phyloP scores from a whole-genome alignment of 2,888 invertebrate species.

The Odiellus spinosus region DNA sequence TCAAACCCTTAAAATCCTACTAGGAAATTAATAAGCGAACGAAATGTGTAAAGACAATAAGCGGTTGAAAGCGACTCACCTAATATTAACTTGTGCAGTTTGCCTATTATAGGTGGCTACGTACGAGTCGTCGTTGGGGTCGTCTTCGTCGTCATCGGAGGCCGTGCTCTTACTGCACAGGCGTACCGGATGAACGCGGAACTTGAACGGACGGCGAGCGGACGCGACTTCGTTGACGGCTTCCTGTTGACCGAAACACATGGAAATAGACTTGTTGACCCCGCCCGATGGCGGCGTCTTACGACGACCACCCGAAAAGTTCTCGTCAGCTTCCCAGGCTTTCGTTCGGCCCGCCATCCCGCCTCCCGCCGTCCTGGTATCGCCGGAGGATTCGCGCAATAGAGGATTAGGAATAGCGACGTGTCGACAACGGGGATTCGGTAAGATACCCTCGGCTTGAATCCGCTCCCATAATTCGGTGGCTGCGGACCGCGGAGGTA shows the following conservation, averaged over 20 bases:
- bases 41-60: no score
- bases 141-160: slow-evolving; percentile 18
- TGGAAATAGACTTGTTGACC: slow-evolving; percentile 16
- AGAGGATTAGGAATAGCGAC: slow-evolving; percentile 15
- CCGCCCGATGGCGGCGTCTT: not conserved
- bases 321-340: no score
- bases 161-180: slow-evolving; percentile 17
- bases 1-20: no score
- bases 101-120: slow-evolving; percentile 11
- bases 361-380: not conserved
- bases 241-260: slow-evolving; percentile 17
- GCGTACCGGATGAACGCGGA: slow-evolving; percentile 17
- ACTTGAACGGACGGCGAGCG: slow-evolving; percentile 10
- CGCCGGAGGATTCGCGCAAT: not conserved
- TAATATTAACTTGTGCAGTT: slow-evolving; percentile 17
- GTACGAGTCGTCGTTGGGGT: slow-evolving; percentile 8
- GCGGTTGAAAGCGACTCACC: slow-evolving; percentile 5
- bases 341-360: no score
- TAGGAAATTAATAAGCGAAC: no score
- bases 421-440: slow-evolving; percentile 22
- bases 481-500: slow-evolving; percentile 33
- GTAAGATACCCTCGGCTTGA: slow-evolving; percentile 20
- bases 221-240: slow-evolving; percentile 1
- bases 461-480: slow-evolving; percentile 61
- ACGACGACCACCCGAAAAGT: not conserved